phyloP scores from a whole-genome alignment of 35 echinoderm and acorn worm species.

The Apostichopus californicus region DNA sequence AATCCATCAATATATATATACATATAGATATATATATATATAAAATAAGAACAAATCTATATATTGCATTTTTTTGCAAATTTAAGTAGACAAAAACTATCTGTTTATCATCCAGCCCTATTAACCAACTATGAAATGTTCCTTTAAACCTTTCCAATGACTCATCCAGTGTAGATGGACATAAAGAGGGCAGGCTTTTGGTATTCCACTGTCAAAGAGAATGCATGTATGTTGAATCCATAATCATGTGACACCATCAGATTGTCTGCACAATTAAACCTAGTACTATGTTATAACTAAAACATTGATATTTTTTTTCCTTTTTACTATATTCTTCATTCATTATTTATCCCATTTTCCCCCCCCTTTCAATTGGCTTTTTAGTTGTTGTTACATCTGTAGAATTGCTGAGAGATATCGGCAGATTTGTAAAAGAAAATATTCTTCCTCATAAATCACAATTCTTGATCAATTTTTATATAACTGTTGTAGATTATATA shows the following conservation, averaged over 20 bases:
- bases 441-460: slow-evolving; percentile 51
- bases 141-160: no score
- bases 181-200: neutral
- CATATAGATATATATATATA: no score
- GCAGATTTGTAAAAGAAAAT: slow-evolving; percentile 44
- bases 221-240: neutral
- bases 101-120: no score
- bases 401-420: slow-evolving; percentile 4
- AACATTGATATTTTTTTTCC: neutral
- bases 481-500: slow-evolving; percentile 64
- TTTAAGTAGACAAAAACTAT: no score
- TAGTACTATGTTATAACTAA: neutral
- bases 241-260: neutral
- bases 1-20: no score
- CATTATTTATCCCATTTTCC: neutral
- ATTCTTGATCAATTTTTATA: slow-evolving; percentile 59
- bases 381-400: no score
- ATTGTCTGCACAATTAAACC: neutral
- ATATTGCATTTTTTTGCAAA: no score
- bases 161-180: neutral
- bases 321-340: neutral
- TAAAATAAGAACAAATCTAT: no score
- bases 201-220: neutral
- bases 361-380: no score
- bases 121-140: no score